Evolutionary conservation across 2,888 invertebrate species (phyloP).

Genomic region (Eurytoma adleriae): DNA sequence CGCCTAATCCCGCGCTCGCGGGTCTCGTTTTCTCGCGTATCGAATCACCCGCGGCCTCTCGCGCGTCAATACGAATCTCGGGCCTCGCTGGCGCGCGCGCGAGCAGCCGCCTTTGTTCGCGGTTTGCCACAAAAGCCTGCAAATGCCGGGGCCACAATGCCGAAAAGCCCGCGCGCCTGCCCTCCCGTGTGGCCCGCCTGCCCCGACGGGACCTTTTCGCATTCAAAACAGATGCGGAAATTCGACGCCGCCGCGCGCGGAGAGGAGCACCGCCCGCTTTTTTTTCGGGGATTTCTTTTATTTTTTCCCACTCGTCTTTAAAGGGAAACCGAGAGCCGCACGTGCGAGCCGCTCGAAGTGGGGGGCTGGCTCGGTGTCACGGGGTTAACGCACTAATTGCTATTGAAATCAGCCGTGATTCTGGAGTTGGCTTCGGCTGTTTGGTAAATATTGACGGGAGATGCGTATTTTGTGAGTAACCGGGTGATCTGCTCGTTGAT

Average conservation of each 20-base stretch:
- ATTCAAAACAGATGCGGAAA: slow-evolving; percentile 73
- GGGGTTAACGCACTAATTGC: slow-evolving; percentile 25
- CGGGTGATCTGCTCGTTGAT: no score
- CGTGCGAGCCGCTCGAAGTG: not conserved
- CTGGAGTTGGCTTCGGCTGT: not conserved
- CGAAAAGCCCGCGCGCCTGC: slow-evolving; percentile 65
- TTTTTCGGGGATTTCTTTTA: slow-evolving; percentile 13
- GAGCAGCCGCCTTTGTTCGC: slow-evolving; percentile 66
- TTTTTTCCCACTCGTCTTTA: slow-evolving; percentile 16
- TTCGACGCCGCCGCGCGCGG: slow-evolving; percentile 63
- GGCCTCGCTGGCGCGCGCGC: slow-evolving; percentile 2
- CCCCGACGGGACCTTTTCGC: slow-evolving; percentile 49
- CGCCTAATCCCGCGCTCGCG: not conserved
- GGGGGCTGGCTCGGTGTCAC: not conserved
- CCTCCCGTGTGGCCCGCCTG: not conserved
- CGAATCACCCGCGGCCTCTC: slow-evolving; percentile 16
- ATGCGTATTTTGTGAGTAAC: no score
- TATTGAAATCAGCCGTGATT: slow-evolving; percentile 19
- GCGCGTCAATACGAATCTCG: slow-evolving; percentile 48
- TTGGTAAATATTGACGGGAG: slow-evolving; percentile 26
- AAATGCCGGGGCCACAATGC: slow-evolving; percentile 70
- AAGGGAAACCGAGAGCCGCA: slow-evolving; percentile 35
- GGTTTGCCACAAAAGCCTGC: slow-evolving; percentile 75
- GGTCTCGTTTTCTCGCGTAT: slow-evolving; percentile 12
- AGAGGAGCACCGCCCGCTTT: not conserved